A percentile compares a stretch with the other conserved stretches of the same genome.
Evolutionary conservation across 2,113 vertebrate species (phyloP).

Genomic region (Scopus umbretta): DNA sequence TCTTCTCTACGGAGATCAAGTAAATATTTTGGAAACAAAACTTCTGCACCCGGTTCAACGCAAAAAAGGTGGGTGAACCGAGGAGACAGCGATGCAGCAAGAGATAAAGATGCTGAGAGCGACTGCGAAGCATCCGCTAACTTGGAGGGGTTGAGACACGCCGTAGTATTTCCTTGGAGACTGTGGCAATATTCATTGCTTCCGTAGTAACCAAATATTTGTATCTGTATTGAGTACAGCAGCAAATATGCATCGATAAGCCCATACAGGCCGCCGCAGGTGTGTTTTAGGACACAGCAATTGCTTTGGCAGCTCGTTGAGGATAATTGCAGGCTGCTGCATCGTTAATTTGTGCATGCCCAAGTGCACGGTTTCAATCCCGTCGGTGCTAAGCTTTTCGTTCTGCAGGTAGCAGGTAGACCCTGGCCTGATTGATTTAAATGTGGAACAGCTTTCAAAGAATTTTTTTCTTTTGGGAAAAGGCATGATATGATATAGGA

Average conservation of each 20-base stretch:
- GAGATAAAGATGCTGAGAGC: not conserved
- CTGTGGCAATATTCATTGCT: not conserved
- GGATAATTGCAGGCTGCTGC: not conserved
- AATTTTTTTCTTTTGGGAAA: not conserved
- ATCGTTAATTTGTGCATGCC: not conserved
- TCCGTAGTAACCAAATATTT: constrained; percentile 42
- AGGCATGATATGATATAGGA: rapidly evolving
- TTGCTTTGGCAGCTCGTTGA: not conserved
- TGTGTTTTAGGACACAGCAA: not conserved
- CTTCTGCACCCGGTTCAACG: not conserved
- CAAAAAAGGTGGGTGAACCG: not conserved
- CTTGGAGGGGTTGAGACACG: not conserved
- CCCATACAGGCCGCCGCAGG: not conserved
- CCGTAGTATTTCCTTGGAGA: not conserved
- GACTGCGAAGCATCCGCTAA: not conserved
- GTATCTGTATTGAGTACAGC: not conserved
- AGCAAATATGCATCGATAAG: not conserved
- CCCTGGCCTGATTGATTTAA: not conserved
- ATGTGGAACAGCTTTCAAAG: not conserved
- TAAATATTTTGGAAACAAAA: not conserved
- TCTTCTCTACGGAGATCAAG: not conserved
- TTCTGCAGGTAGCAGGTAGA: not conserved
- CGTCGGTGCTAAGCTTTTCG: rapidly evolving
- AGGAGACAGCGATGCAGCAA: not conserved
- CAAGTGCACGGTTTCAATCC: rapidly evolving